Percentiles rank a stretch among this genome's conserved stretches.
Evolutionary conservation across 2,797 vertebrate genomes (phyloP).

Genomic region (Tadarida brasiliensis): DNA sequence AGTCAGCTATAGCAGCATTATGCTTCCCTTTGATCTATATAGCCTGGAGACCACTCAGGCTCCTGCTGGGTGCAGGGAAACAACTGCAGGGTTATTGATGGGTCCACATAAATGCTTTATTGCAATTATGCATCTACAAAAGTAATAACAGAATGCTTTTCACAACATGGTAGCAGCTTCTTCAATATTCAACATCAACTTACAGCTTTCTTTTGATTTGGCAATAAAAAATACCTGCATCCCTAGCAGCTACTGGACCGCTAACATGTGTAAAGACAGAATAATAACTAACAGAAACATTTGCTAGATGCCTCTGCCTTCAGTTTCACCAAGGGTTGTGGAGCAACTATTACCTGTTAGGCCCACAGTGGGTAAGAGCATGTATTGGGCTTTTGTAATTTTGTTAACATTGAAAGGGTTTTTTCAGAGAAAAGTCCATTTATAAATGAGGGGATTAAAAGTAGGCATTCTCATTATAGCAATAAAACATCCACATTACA

Average conservation of each 20-base stretch:
- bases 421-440: constrained; percentile 45
- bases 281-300: background rate
- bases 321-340: background rate
- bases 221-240: background rate
- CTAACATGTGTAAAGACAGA: background rate
- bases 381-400: background rate
- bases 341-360: background rate
- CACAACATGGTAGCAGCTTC: background rate
- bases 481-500: background rate
- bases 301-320: background rate
- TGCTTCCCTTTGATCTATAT: background rate
- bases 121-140: background rate
- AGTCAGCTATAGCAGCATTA: background rate
- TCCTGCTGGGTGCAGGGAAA: background rate
- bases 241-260: background rate
- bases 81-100: background rate
- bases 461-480: background rate
- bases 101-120: background rate
- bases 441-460: constrained; percentile 34
- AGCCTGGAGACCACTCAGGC: background rate
- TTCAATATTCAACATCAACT: background rate
- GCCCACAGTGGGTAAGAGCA: background rate
- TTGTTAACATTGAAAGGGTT: background rate
- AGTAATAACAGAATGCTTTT: background rate
- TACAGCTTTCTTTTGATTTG: background rate